These are phyloP conservation scores for Bombus turneri DNA, from an alignment of 1,140 invertebrate species.

Conservation along the genomic window DNA sequence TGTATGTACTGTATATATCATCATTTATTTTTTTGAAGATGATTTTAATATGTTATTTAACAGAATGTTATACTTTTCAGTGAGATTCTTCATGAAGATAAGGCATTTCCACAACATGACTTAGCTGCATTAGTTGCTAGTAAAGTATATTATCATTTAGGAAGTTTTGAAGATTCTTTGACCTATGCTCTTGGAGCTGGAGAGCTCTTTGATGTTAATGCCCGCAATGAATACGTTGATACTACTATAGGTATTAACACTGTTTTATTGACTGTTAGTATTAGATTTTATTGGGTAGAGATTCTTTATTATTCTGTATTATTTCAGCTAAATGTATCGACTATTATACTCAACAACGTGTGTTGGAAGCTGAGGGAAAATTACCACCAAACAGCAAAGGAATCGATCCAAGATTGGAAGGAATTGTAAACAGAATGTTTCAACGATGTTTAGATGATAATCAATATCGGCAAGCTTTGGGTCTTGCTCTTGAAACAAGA, in stretches of 20 bases:
- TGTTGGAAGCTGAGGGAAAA: conserved; percentile 86
- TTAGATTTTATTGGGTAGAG: conserved; percentile 3
- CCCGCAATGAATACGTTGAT: conserved; percentile 96
- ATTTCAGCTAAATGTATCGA: conserved; percentile 95
- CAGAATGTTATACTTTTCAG: conserved; percentile 76
- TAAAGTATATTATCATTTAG: conserved; percentile 99
- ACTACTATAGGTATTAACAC: conserved; percentile 91
- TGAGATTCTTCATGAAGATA: conserved; percentile 97
- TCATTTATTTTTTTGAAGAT: conserved; percentile 24
- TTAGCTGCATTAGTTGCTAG: conserved; percentile 98
- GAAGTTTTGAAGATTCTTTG: conserved; percentile 97
- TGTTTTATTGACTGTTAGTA: conserved; percentile 23
- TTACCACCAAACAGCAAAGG: conserved; percentile 85
- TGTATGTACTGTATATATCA: conserved; percentile 84
- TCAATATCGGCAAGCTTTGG: conserved; percentile 96
- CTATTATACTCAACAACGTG: conserved; percentile 94
- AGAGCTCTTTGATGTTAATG: conserved; percentile 96
- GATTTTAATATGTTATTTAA: conserved; percentile 15
- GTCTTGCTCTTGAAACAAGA: conserved; percentile 96
- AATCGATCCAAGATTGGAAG: conserved; percentile 94
- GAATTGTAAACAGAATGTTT: conserved; percentile 98
- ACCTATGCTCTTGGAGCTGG: conserved; percentile 97
- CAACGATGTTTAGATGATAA: conserved; percentile 96
- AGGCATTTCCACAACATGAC: conserved; percentile 93
- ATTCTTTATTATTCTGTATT: conserved; percentile 38